Evolutionary conservation across 2,113 vertebrate genomes (phyloP).

Genomic region (Rhabdomys dilectus): DNA sequence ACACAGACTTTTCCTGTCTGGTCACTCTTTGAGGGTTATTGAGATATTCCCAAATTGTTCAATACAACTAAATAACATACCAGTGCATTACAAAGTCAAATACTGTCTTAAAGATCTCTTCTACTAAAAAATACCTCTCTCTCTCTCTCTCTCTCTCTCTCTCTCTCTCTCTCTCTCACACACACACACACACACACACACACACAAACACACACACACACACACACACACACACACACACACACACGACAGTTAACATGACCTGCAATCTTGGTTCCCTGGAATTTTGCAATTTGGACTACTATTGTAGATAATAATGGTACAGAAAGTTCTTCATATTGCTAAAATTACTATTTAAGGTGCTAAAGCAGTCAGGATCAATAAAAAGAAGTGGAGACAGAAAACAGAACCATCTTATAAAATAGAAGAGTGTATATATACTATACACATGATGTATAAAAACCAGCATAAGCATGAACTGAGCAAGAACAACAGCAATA

Average conservation of each 20-base stretch:
- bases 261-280: neutral
- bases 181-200: too few relatives aligned
- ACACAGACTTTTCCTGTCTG: neutral
- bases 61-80: neutral
- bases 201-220: too few relatives aligned
- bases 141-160: too few relatives aligned
- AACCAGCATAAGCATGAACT: neutral
- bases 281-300: conserved; percentile 16
- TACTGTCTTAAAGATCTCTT: neutral
- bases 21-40: conserved; percentile 1
- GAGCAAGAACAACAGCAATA: neutral
- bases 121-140: neutral
- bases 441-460: neutral
- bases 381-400: conserved; percentile 27
- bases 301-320: neutral
- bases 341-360: conserved; percentile 24
- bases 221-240: too few relatives aligned
- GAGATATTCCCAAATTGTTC: neutral
- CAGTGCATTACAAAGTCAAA: neutral
- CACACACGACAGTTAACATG: neutral
- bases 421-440: neutral
- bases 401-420: neutral
- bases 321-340: neutral
- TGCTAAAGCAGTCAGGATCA: conserved; percentile 7
- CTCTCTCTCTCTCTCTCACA: too few relatives aligned